Evolutionary conservation across 2,888 invertebrate species (phyloP).

Genomic region (Gasteruption jaculator): DNA sequence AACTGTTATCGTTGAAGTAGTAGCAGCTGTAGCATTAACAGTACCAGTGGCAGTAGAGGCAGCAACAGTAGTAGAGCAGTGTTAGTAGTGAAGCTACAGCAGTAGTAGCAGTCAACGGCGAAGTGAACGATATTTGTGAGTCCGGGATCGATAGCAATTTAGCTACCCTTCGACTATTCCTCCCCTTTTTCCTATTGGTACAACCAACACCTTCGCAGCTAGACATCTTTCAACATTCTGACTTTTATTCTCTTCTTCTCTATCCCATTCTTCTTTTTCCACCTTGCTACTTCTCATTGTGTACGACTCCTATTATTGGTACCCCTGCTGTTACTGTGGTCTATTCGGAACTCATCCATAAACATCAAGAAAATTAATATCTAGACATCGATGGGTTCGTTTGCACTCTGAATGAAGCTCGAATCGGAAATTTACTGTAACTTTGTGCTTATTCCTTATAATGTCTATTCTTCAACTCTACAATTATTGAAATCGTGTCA

Average conservation of each 20-base stretch:
- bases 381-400: slow-evolving; percentile 34
- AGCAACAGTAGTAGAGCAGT: background rate
- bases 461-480: too few species aligned
- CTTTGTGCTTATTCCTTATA: too few species aligned
- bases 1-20: too few species aligned
- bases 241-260: too few species aligned
- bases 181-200: too few species aligned
- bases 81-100: background rate
- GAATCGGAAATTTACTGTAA: too few species aligned
- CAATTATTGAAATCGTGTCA: too few species aligned
- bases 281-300: background rate
- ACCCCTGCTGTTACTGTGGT: slow-evolving; percentile 26
- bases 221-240: too few species aligned
- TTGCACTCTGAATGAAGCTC: slow-evolving; percentile 44
- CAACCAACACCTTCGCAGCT: too few species aligned
- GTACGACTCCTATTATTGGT: background rate
- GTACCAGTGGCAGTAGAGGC: too few species aligned
- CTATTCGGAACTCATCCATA: slow-evolving; percentile 47
- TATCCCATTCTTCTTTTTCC: slow-evolving; percentile 10
- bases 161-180: slow-evolving; percentile 32
- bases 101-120: slow-evolving; percentile 15
- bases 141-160: slow-evolving; percentile 38
- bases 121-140: slow-evolving; percentile 37
- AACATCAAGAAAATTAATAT: slow-evolving; percentile 50
- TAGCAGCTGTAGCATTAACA: too few species aligned